Evolutionary conservation across 2,113 vertebrate genomes (phyloP).

Genomic region (Tetrax tetrax): DNA sequence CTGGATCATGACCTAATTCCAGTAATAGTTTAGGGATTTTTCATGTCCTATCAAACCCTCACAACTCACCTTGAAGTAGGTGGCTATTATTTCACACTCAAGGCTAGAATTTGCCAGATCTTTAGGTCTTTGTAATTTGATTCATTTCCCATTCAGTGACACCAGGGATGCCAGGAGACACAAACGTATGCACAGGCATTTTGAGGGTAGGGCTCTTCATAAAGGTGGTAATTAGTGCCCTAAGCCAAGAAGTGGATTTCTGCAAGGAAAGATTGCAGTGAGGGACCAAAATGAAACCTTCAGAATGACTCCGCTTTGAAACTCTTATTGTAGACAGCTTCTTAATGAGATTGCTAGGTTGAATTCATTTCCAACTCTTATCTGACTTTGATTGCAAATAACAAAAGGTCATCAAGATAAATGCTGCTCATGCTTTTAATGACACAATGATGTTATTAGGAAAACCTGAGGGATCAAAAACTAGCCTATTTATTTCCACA

Average conservation of each 20-base stretch:
- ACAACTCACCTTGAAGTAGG: not conserved
- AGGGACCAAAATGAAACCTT: not conserved
- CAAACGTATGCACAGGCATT: not conserved
- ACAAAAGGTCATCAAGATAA: constrained; percentile 29
- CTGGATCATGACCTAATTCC: not conserved
- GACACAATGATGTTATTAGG: not conserved
- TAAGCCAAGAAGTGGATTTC: not conserved
- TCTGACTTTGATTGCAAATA: constrained; percentile 32
- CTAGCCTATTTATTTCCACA: not conserved
- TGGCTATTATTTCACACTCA: not conserved
- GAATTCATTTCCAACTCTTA: constrained; percentile 32
- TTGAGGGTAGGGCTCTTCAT: not conserved
- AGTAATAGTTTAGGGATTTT: not conserved
- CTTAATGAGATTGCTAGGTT: not conserved
- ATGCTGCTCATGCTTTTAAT: not conserved
- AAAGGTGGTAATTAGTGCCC: not conserved
- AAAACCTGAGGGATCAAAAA: constrained; percentile 27
- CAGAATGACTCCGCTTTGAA: not conserved
- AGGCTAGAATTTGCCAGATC: not conserved
- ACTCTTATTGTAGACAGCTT: not conserved
- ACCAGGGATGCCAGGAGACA: not conserved
- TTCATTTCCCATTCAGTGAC: not conserved
- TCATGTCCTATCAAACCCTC: not conserved
- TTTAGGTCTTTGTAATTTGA: not conserved
- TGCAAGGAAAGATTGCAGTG: not conserved